A percentile compares a stretch with the other conserved stretches of the same genome.
Evolutionary conservation across 2,888 invertebrate species (phyloP).

Genomic region (Hyposoter dolosus): DNA sequence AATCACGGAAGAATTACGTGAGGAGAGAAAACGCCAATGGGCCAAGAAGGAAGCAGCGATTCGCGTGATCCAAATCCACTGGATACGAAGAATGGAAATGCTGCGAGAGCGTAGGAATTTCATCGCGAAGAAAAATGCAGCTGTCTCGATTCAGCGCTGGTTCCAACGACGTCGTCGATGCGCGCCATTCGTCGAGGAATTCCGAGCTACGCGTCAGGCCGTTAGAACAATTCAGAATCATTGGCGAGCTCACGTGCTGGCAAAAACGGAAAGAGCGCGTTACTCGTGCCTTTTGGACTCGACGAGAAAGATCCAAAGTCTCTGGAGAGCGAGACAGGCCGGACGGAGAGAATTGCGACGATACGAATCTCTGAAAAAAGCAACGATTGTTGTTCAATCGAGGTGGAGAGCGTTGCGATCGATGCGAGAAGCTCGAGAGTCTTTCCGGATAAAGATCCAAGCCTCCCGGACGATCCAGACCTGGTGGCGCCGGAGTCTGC

Average conservation of each 20-base stretch:
- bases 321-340: slow-evolving; percentile 83
- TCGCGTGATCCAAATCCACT: slow-evolving; percentile 87
- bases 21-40: slow-evolving; percentile 63
- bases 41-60: slow-evolving; percentile 86
- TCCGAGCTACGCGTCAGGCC: slow-evolving; percentile 76
- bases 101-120: slow-evolving; percentile 78
- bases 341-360: slow-evolving; percentile 77
- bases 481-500: slow-evolving; percentile 83
- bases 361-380: slow-evolving; percentile 78
- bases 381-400: slow-evolving; percentile 77
- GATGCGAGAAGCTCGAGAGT: slow-evolving; percentile 82
- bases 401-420: slow-evolving; percentile 82
- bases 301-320: slow-evolving; percentile 85
- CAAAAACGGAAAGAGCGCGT: slow-evolving; percentile 81
- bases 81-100: slow-evolving; percentile 85
- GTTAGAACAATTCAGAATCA: slow-evolving; percentile 85
- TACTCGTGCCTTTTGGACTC: slow-evolving; percentile 84
- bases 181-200: slow-evolving; percentile 74
- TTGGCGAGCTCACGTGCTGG: slow-evolving; percentile 84
- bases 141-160: slow-evolving; percentile 86
- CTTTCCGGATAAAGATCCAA: slow-evolving; percentile 79
- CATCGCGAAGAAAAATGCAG: slow-evolving; percentile 73
- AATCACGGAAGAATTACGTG: slow-evolving; percentile 56
- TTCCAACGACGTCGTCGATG: slow-evolving; percentile 83
- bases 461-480: slow-evolving; percentile 83